Base-by-base conservation (phyloP, 2,113 vertebrate species). In the Heliornis fulica region DNA sequence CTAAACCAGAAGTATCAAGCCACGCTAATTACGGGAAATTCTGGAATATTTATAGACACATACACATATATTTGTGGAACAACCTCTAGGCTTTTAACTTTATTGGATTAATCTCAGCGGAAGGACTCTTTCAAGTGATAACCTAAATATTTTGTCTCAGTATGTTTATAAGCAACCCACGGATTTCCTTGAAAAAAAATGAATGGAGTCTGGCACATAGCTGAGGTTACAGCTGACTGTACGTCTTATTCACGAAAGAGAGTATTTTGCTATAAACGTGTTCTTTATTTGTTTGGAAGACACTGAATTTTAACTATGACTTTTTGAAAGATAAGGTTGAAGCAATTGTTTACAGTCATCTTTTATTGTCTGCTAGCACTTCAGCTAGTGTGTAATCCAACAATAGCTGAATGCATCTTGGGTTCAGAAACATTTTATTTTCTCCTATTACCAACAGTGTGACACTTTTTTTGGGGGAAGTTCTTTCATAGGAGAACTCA, bases 241-340 rank as follows among this genome's bases (percentile, higher is more conserved):
- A 78, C 0, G 7, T 82, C 64, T 96, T 92, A 86, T 80, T 95
- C 96, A 74, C 38, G 71, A 45, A 45, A 72, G 15, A 78, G 20
- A 61, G 31, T 59, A 85, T 88, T 92, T 70, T 57, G 25, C 38
- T 95, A 31, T 57, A 93, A 89, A 72, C 26, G 9, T 1, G 3
- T 74, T 59, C n/a, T 95, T 94, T 77, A 85, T 88, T 41, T 89
- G 25, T 78, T 91, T 66, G 13, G 34, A 69, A 77, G 63, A 65
- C 85, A 51, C 23, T 51, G 20, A 15, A 53, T 93, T 97, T 89
- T 94, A 36, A 82, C 25, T 64, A 91, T 80, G 81, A 66, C 83
- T 53, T 91, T 95, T 75, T 91, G 79, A 95, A 87, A 92, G 78
- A 94, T 92, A 84, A 70, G 19, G 5, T n/a, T 81, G 29, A 82